Base-by-base conservation (phyloP, 2,113 vertebrate genomes). In the Hemibagrus wyckioides region DNA sequence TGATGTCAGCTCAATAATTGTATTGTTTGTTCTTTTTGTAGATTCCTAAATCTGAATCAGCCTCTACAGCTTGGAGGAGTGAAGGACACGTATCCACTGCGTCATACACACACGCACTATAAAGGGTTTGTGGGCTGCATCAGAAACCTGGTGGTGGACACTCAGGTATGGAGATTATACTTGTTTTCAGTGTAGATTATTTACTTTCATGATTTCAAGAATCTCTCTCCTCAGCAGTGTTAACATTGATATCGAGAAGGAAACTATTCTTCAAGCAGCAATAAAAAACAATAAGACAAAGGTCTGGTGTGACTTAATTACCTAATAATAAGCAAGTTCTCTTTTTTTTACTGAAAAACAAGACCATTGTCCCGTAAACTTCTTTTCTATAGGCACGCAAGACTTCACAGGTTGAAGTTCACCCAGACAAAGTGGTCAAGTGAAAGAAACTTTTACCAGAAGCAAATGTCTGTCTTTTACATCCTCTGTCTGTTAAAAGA, bases 31-130 rank as follows among this genome's bases (percentile, higher is more conserved):
- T 84, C 67, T 81, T 87, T 83, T 84, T 67, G 0, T 69, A 96
- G 95, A 85, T 95, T 96, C 88, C 93, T 97, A 87, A 94, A 95
- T 6, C 92, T 97, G 83, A 93, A 95, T 67, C 97, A 96, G 86
- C 96, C 96, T 71, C 94, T 98, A 44, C 97, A 98, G 93, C 33
- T 98, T 88, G 97, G 97, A 28, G 97, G 97, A 28, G 92, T 97
- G 61, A 97, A 97, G 92, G 93, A 93, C 75, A 87, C 89, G 6
- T 91, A 94, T 52, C 91, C 95, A 7, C 89, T 92, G 79, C 92
- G 41, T 0, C 0, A 67, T 25, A 88, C 93, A 17, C 92, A 90
- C 30, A 89, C 89, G 44, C 93, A 56, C 84, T 96, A 96, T 91
- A 93, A 80, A 41, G 93, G 95, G 7, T 98, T 97, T 90, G 93